Conservation (phyloP, 2,113 vertebrate genomes). For the Bubo scandiacus region DNA sequence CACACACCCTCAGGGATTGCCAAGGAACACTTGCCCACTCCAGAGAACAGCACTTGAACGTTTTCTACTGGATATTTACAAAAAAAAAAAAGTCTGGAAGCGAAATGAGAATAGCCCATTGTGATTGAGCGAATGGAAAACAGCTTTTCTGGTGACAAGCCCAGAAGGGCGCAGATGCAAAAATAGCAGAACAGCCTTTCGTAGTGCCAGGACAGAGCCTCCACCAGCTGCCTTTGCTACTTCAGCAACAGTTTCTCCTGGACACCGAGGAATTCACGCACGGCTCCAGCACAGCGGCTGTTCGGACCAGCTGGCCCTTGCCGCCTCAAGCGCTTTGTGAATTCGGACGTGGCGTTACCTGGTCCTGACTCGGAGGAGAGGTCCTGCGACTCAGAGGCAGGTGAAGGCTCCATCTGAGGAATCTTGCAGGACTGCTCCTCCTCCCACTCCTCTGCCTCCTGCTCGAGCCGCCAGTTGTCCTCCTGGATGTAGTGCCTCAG, state of each 20-base stretch:
- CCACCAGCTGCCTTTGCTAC: neutral
- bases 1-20: accelerated
- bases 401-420: slow-evolving; percentile 75
- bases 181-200: neutral
- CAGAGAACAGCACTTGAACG: neutral
- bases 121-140: neutral
- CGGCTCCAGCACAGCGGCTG: neutral
- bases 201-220: neutral
- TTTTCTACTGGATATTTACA: neutral
- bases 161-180: neutral
- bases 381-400: slow-evolving; percentile 35
- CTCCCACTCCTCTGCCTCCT: slow-evolving; percentile 91
- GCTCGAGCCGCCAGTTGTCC: slow-evolving; percentile 91
- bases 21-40: neutral
- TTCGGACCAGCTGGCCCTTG: neutral
- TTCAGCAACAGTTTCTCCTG: neutral
- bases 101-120: neutral
- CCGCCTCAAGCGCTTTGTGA: accelerated
- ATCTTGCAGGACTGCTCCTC: slow-evolving; percentile 88
- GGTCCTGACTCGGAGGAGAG: slow-evolving; percentile 41
- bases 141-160: neutral
- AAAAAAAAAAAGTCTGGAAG: neutral
- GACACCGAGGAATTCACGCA: too few relatives aligned
- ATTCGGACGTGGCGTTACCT: slow-evolving; percentile 24
- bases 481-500: slow-evolving; percentile 86